Percentiles rank a stretch among this genome's conserved stretches.
These are phyloP conservation scores for Trachelipus rathkii DNA, from an alignment of 1,140 invertebrate species.

Conservation along the genomic window DNA sequence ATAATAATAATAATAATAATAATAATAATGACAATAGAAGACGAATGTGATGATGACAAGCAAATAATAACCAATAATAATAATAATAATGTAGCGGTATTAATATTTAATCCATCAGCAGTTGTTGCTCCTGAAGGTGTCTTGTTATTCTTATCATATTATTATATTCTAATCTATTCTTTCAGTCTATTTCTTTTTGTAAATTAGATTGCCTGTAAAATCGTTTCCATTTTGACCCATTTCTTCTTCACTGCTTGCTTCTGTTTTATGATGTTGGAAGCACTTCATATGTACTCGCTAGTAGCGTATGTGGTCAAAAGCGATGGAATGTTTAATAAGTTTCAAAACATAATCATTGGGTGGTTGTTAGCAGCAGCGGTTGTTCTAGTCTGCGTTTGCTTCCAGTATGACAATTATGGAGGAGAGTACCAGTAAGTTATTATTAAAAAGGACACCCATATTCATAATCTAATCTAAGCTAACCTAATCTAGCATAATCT, in stretches of 20 bases:
- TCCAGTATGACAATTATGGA: conserved; percentile 48
- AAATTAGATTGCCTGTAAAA: conserved; percentile 45
- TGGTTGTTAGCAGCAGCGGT: conserved; percentile 48
- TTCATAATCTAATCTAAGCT: too few relatives aligned
- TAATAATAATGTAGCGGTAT: too few relatives aligned
- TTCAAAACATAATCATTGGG: conserved; percentile 49
- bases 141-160: too few relatives aligned
- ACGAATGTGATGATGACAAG: too few relatives aligned
- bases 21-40: too few relatives aligned
- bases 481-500: too few relatives aligned
- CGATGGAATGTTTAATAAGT: conserved; percentile 47
- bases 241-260: conserved; percentile 51
- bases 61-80: too few relatives aligned
- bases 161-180: too few relatives aligned
- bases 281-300: conserved; percentile 49
- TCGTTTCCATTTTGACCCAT: conserved; percentile 48
- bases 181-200: too few relatives aligned
- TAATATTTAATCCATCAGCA: too few relatives aligned
- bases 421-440: conserved; percentile 47
- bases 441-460: neutral
- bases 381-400: conserved; percentile 46
- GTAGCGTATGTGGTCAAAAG: conserved; percentile 49
- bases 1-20: too few relatives aligned
- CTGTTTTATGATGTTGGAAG: conserved; percentile 49
- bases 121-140: too few relatives aligned